Conservation (phyloP, 2,113 vertebrate species). For the Candoia aspera region DNA sequence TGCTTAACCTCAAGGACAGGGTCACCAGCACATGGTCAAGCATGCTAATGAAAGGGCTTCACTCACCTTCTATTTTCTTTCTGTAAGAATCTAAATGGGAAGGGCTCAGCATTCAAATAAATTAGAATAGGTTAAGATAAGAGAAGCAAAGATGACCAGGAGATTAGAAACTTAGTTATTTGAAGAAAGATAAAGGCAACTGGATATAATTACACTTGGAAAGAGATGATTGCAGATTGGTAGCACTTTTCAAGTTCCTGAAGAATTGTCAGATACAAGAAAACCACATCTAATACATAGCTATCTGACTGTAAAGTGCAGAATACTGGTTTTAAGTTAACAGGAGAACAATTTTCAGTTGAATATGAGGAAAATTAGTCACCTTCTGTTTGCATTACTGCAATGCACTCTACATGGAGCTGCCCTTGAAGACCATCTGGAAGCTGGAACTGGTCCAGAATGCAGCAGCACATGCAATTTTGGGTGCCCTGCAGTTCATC, state of each 20-base stretch:
- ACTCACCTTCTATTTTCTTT: neutral
- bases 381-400: neutral
- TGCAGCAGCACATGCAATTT: neutral
- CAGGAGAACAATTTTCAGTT: neutral
- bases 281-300: neutral
- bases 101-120: neutral
- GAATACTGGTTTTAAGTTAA: neutral
- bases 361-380: neutral
- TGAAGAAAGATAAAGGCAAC: neutral
- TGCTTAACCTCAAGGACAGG: neutral
- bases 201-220: neutral
- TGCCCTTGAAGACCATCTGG: neutral
- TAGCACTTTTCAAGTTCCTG: neutral
- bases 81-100: neutral
- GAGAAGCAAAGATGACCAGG: neutral
- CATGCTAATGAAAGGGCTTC: neutral
- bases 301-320: neutral
- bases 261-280: neutral
- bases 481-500: neutral
- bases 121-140: neutral
- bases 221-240: neutral
- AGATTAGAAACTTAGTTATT: neutral
- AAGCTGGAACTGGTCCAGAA: neutral
- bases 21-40: neutral
- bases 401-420: neutral